Evolutionary conservation across 2,888 invertebrate genomes (phyloP).

Genomic region (Patella pellucida): DNA sequence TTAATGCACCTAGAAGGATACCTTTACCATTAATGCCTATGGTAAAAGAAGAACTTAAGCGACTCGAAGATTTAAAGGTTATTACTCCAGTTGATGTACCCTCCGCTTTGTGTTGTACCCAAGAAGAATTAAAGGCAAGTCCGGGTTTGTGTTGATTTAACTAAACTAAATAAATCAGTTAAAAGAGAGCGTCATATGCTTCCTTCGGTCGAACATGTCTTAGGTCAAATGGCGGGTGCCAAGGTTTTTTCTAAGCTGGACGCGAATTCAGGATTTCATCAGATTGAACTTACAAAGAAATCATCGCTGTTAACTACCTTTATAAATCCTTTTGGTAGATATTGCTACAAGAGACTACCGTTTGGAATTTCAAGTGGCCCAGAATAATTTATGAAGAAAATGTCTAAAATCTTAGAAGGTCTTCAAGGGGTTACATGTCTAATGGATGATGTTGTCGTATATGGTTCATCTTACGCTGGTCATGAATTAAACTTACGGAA

Average conservation of each 20-base stretch:
- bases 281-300: slow-evolving; percentile 11
- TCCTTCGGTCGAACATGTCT: no score
- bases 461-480: slow-evolving; percentile 8
- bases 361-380: slow-evolving; percentile 11
- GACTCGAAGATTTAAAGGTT: no score
- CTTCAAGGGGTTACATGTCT: not conserved
- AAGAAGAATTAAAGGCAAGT: no score
- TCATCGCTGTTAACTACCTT: slow-evolving; percentile 20
- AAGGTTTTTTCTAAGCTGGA: slow-evolving; percentile 21
- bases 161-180: no score
- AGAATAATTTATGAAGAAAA: slow-evolving; percentile 27
- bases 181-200: no score
- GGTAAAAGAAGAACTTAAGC: slow-evolving; percentile 19
- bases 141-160: no score
- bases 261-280: slow-evolving; percentile 20
- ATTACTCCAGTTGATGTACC: no score
- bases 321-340: slow-evolving; percentile 24
- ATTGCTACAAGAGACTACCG: slow-evolving; percentile 20
- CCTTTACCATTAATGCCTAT: slow-evolving; percentile 22
- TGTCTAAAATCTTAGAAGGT: slow-evolving; percentile 21
- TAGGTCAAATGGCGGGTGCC: no score
- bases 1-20: slow-evolving; percentile 19
- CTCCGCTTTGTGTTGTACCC: no score
- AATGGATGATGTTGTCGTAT: slow-evolving; percentile 29
- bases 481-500: not conserved